phyloP scores from a whole-genome alignment of 2,797 vertebrate genomes.

The Esox masquinongy region DNA sequence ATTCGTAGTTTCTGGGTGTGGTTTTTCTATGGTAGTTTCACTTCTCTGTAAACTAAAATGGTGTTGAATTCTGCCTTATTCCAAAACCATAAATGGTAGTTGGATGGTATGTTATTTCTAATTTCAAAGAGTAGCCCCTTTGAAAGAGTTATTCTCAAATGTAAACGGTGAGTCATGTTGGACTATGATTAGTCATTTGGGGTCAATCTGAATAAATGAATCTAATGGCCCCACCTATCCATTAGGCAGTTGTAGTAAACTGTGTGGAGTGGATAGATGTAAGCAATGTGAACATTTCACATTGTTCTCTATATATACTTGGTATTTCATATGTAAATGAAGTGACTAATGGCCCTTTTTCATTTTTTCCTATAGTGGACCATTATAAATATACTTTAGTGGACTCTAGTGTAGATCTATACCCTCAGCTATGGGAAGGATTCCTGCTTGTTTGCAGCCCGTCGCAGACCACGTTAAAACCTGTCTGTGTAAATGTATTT shows the following conservation, averaged over 20 bases:
- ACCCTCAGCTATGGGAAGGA: not conserved
- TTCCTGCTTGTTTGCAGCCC: not conserved
- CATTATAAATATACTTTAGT: not conserved
- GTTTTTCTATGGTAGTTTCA: conserved; percentile 39
- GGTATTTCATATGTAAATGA: not conserved
- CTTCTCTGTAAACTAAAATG: not conserved
- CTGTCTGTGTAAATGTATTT: not conserved
- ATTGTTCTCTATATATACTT: not conserved
- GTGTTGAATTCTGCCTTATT: not conserved
- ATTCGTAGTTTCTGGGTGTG: conserved; percentile 74
- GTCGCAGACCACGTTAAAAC: not conserved
- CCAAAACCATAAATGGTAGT: not conserved
- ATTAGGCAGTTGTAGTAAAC: not conserved
- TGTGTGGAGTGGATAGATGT: not conserved
- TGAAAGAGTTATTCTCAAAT: not conserved
- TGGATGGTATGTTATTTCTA: not conserved
- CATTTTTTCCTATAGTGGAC: too few relatives aligned
- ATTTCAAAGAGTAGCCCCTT: not conserved
- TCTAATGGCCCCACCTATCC: not conserved
- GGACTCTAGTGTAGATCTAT: not conserved
- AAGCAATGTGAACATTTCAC: not conserved
- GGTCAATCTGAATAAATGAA: not conserved
- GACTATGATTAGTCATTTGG: not conserved
- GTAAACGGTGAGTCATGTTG: conserved; percentile 16
- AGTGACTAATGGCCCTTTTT: not conserved